Conservation (phyloP, 2,888 invertebrate species). For the Allacma fusca region DNA sequence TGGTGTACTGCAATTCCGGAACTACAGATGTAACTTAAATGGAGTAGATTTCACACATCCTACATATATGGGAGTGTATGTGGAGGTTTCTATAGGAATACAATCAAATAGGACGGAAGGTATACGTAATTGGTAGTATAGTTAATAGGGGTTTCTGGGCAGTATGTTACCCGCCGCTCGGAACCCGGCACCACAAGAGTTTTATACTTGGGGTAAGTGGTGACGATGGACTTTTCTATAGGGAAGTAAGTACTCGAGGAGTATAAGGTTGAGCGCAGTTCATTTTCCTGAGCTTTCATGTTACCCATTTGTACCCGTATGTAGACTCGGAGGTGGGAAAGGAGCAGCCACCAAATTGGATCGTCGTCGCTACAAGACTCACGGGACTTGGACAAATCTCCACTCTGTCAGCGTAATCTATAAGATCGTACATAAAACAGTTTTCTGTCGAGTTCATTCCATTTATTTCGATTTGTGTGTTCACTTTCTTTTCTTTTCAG, state of each 20-base stretch:
- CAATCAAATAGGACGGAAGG: no score
- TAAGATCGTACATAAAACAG: constrained; percentile 42
- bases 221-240: constrained; percentile 25
- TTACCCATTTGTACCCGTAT: constrained; percentile 32
- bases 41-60: no score
- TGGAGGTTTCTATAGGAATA: no score
- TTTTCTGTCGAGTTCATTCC: constrained; percentile 34
- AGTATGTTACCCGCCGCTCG: no score
- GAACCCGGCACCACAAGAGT: neutral
- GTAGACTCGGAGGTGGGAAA: constrained; percentile 13
- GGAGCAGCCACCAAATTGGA: constrained; percentile 44
- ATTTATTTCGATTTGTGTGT: constrained; percentile 31
- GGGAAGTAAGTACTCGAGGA: neutral
- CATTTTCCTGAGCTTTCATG: constrained; percentile 38
- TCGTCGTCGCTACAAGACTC: constrained; percentile 46
- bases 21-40: no score
- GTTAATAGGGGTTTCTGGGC: no score
- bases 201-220: constrained; percentile 20
- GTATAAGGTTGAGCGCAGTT: constrained; percentile 9
- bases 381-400: constrained; percentile 43
- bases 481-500: constrained; percentile 1
- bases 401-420: constrained; percentile 39
- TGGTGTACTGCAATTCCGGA: no score
- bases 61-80: no score
- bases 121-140: no score